phyloP scores from a whole-genome alignment of 1,140 invertebrate species.

The Neotoxoptera formosana region DNA sequence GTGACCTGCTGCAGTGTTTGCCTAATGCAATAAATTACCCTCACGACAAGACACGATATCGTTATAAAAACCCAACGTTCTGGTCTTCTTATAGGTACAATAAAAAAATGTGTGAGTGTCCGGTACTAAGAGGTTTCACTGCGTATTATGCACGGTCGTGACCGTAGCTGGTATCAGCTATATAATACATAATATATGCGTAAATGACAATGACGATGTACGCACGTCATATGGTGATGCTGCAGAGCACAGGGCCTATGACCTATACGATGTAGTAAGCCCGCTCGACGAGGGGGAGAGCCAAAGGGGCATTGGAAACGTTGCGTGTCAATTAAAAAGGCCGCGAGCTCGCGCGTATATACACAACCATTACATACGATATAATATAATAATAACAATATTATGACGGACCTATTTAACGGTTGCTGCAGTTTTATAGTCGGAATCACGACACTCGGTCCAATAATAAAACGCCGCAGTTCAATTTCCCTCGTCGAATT shows the following conservation, averaged over 20 bases:
- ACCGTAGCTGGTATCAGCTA: not conserved
- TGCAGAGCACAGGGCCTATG: not conserved
- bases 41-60: too few relatives aligned
- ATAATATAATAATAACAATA: constrained; percentile 26
- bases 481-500: constrained; percentile 34
- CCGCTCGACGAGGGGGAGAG: not conserved
- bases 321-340: constrained; percentile 22
- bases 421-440: constrained; percentile 33
- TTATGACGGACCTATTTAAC: constrained; percentile 29
- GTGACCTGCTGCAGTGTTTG: too few relatives aligned
- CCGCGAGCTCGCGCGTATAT: not conserved
- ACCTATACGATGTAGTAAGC: not conserved
- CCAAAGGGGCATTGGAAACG: not conserved
- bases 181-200: not conserved
- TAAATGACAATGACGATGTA: not conserved
- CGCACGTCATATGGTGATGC: too few relatives aligned
- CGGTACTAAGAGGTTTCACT: too few relatives aligned
- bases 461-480: constrained; percentile 48
- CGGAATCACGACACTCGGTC: constrained; percentile 43
- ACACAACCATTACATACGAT: not conserved
- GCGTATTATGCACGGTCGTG: not conserved
- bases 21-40: too few relatives aligned
- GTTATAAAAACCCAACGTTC: too few relatives aligned
- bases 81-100: too few relatives aligned
- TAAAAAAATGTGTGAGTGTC: too few relatives aligned